Conservation (phyloP, 1,140 invertebrate species). For the Drosophila suzukii region DNA sequence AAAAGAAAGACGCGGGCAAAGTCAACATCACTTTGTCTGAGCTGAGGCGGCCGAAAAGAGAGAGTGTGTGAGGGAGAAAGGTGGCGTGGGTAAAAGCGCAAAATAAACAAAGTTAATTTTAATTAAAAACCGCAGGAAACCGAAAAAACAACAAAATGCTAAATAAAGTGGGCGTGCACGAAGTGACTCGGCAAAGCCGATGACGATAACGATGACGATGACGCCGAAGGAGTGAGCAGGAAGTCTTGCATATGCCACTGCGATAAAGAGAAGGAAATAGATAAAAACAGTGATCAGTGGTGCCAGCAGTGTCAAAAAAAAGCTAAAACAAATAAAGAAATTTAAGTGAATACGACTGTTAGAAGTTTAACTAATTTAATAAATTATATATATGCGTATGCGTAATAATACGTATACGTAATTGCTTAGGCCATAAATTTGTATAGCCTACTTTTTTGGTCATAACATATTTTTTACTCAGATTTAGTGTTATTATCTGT, state of each 20-base stretch:
- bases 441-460: neutral
- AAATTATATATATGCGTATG: neutral
- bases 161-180: conserved; percentile 72
- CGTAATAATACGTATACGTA: neutral
- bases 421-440: neutral
- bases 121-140: conserved; percentile 81
- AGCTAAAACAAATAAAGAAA: neutral
- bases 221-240: neutral
- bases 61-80: neutral
- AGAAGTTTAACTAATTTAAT: too few species aligned
- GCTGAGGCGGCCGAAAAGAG: conserved; percentile 17
- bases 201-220: conserved; percentile 40
- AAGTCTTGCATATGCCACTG: conserved; percentile 61
- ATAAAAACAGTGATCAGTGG: conserved; percentile 11
- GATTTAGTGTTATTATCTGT: too few species aligned
- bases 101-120: conserved; percentile 83
- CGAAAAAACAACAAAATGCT: conserved; percentile 75
- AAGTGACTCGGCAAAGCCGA: conserved; percentile 31
- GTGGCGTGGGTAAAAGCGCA: conserved; percentile 58
- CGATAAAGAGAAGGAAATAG: conserved; percentile 28
- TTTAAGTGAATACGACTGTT: neutral
- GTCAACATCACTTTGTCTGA: conserved; percentile 73
- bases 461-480: neutral
- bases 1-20: conserved; percentile 45
- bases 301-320: neutral